phyloP scores from a whole-genome alignment of 2,888 invertebrate species.

The Nomada ruficornis region DNA sequence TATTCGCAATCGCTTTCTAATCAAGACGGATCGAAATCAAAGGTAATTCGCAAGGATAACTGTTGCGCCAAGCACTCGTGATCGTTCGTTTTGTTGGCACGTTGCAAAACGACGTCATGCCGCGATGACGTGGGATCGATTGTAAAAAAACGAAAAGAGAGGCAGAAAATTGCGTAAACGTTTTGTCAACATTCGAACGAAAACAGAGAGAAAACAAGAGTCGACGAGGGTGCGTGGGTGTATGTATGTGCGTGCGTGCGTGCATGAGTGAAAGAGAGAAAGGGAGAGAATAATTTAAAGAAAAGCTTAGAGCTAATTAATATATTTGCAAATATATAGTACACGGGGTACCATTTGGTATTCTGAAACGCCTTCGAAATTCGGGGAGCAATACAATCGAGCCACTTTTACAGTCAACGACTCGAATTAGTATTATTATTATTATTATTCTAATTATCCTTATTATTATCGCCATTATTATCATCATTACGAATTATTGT shows the following conservation, averaged over 20 bases:
- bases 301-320: conserved; percentile 35
- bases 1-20: conserved; percentile 36
- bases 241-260: too few relatives aligned
- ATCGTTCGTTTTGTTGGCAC: conserved; percentile 41
- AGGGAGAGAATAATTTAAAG: conserved; percentile 15
- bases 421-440: conserved; percentile 48
- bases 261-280: background rate
- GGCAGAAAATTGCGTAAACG: background rate
- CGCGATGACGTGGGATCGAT: conserved; percentile 9
- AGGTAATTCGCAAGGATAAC: conserved; percentile 38
- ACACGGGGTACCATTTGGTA: conserved; percentile 15
- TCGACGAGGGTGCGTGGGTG: too few relatives aligned
- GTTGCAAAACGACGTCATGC: conserved; percentile 20
- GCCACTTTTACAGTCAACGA: conserved; percentile 65
- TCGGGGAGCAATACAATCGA: conserved; percentile 55
- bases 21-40: conserved; percentile 37
- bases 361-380: conserved; percentile 56
- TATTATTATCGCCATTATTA: conserved; percentile 49
- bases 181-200: conserved; percentile 19
- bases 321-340: conserved; percentile 46
- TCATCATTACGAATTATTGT: conserved; percentile 50
- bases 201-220: background rate
- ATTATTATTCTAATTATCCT: conserved; percentile 45
- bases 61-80: conserved; percentile 32
- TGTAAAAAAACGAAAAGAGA: background rate